Evolutionary conservation across 2,797 vertebrate species (phyloP), one percentile per base, ranked within the genome.

Genomic region (Sebastes variabilis): DNA sequence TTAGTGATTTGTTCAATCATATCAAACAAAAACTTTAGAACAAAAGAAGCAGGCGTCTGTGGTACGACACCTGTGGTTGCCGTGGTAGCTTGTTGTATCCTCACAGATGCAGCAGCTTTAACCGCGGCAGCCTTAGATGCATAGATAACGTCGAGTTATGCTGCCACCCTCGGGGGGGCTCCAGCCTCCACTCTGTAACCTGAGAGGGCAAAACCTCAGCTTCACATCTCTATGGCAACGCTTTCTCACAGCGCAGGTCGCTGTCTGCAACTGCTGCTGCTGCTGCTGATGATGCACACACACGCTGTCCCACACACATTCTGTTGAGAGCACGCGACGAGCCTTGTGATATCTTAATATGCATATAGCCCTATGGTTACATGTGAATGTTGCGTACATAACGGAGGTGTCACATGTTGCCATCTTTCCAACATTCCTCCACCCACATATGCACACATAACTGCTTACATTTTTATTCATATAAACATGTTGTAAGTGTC

Each of bases 171-270:
- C 14, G 32, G 61, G 16, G 16, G 74, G 42, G 62, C 52, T 80
- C 20, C 30, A 62, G 55, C 25, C 70, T 81, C 54, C n/a, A 14
- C 49, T 72, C 36, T 72, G 77, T 83, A 78, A 87, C 64, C 71
- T 30, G 71, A 83, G 87, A 80, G 38, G 72, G 46, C 56, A 70
- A 69, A 55, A 78, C n/a, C 56, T 67, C 76, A 65, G 65, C 62
- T 54, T 81, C 36, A 59, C 32, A 16, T 84, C 73, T 72, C 83
- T 34, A 84, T 89, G 66, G 76, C 81, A 81, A 89, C 62, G 6
- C 46, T 38, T 83, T 22, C 58, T 80, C 60, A 25, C 20, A 54
- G 59, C 20, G 4, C 77, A 32, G 61, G 62, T 72, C 59, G 49
- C 27, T 27, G 29, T 79, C 32, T 80, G 60, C 71, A 16, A 25